Conservation (phyloP, 2,113 vertebrate species). For the Larimichthys polyactis region DNA sequence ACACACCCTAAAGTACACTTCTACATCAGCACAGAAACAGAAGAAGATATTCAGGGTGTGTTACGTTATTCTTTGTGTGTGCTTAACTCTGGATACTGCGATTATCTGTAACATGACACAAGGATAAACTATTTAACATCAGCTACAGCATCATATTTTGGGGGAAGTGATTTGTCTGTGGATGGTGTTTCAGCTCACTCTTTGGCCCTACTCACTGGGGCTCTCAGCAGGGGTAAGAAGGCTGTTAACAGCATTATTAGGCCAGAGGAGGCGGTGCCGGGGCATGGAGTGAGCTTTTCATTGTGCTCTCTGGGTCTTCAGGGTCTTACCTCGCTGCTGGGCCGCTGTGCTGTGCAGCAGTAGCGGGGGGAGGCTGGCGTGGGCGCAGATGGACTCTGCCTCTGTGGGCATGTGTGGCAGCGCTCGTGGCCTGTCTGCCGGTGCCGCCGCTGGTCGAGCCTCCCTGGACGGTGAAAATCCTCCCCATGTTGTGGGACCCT, state of each 20-base stretch:
- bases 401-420: constrained; percentile 73
- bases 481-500: constrained; percentile 60
- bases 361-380: constrained; percentile 50
- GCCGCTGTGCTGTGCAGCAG: constrained; percentile 67
- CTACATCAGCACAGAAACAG: background rate
- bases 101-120: background rate
- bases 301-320: constrained; percentile 11
- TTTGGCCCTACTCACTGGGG: constrained; percentile 8
- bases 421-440: constrained; percentile 56
- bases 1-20: background rate
- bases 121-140: background rate
- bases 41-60: background rate
- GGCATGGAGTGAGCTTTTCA: constrained; percentile 6
- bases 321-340: constrained; percentile 84
- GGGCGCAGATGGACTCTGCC: constrained; percentile 40
- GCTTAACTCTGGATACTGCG: background rate
- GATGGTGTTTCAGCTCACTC: background rate
- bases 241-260: constrained; percentile 12
- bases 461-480: constrained; percentile 61
- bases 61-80: background rate
- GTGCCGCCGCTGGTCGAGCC: constrained; percentile 8
- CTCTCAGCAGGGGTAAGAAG: constrained; percentile 30
- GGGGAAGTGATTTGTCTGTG: constrained; percentile 27
- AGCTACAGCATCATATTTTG: constrained; percentile 22
- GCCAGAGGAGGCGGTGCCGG: background rate